A percentile compares a stretch with the other conserved stretches of the same genome.
These are phyloP conservation scores for Diadophis punctatus DNA, from an alignment of 2,113 vertebrate genomes.

Conservation along the genomic window DNA sequence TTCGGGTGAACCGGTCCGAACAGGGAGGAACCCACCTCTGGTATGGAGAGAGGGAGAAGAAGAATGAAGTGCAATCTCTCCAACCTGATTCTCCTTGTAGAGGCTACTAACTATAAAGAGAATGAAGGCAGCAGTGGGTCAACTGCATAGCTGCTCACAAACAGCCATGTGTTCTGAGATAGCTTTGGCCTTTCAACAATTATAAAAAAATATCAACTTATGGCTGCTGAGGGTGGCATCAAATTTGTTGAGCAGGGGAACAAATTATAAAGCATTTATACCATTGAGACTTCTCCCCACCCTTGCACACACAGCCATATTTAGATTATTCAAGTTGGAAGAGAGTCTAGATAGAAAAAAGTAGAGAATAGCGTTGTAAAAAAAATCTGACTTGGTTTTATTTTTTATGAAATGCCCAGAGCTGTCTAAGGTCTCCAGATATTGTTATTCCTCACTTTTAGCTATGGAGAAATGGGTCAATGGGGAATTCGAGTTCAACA, in stretches of 20 bases:
- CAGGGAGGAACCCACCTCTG: too few relatives aligned
- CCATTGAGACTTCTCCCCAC: too few relatives aligned
- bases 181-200: neutral
- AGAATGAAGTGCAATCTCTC: neutral
- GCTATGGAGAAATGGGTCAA: neutral
- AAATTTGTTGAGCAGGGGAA: neutral
- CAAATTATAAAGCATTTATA: too few relatives aligned
- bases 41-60: neutral
- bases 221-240: neutral
- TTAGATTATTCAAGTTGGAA: neutral
- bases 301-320: neutral
- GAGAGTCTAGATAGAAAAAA: neutral
- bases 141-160: neutral
- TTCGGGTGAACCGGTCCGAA: too few relatives aligned
- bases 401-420: neutral
- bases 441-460: neutral
- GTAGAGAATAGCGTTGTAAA: neutral
- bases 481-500: neutral
- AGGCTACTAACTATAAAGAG: neutral
- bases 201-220: neutral
- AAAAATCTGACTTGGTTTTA: neutral
- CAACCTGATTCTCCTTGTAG: neutral
- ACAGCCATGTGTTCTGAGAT: neutral
- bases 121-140: neutral
- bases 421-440: neutral